phyloP scores from a whole-genome alignment of 2,888 invertebrate genomes.

The Nephrotoma flavescens region DNA sequence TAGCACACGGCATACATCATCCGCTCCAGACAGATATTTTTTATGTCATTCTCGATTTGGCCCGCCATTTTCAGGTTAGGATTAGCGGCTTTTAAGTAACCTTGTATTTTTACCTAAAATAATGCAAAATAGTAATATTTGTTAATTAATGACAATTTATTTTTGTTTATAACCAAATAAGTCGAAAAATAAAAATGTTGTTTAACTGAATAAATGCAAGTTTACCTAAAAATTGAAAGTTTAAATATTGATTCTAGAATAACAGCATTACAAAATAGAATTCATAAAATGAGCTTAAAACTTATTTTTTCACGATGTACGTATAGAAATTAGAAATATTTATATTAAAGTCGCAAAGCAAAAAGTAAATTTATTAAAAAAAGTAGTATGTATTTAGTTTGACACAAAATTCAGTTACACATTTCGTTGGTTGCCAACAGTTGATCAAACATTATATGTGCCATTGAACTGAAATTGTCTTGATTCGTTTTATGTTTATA shows the following conservation, averaged over 20 bases:
- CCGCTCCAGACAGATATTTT: conserved; percentile 22
- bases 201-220: too few relatives aligned
- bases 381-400: neutral
- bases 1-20: conserved; percentile 37
- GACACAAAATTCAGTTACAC: neutral
- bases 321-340: neutral
- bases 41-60: conserved; percentile 9
- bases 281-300: neutral
- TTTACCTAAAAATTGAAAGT: neutral
- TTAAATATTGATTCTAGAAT: neutral
- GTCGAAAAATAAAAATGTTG: too few relatives aligned
- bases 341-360: neutral
- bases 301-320: neutral
- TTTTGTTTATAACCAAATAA: too few relatives aligned
- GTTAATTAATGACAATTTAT: too few relatives aligned
- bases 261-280: neutral
- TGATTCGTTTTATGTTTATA: too few relatives aligned
- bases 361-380: neutral
- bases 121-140: neutral
- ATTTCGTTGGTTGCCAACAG: neutral
- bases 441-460: too few relatives aligned
- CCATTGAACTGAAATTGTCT: neutral
- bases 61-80: conserved; percentile 2
- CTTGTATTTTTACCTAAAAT: neutral
- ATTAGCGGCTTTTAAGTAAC: neutral